These are phyloP conservation scores for Gobio gobio DNA, from an alignment of 2,113 vertebrate genomes.

Conservation along the genomic window DNA sequence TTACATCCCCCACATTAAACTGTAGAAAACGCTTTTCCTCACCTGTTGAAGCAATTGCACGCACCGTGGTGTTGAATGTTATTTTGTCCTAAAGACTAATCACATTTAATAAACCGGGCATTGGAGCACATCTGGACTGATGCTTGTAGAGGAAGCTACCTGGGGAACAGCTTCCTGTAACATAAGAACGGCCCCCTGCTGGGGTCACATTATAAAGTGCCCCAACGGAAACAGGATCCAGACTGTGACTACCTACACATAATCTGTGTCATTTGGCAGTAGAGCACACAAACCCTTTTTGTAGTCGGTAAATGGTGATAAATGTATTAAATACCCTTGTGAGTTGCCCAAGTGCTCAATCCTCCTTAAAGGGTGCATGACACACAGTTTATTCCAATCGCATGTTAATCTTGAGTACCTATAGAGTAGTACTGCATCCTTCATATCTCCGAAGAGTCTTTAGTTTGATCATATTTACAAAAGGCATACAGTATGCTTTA, in stretches of 20 bases:
- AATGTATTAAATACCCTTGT: not conserved
- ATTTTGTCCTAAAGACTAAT: slow-evolving; percentile 62
- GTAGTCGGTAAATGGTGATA: not conserved
- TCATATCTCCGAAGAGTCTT: too few relatives aligned
- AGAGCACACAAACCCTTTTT: slow-evolving; percentile 45
- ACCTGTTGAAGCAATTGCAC: slow-evolving; percentile 66
- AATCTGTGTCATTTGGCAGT: not conserved
- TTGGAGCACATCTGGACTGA: slow-evolving; percentile 52
- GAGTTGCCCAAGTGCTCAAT: not conserved
- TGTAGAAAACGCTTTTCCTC: slow-evolving; percentile 61
- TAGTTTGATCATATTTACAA: too few relatives aligned
- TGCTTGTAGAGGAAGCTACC: slow-evolving; percentile 63
- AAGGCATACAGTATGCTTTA: too few relatives aligned
- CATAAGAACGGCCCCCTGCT: slow-evolving; percentile 53
- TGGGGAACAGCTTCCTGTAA: slow-evolving; percentile 65
- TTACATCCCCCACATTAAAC: slow-evolving; percentile 59
- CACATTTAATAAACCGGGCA: slow-evolving; percentile 66
- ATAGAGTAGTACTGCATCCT: too few relatives aligned
- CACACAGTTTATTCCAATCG: too few relatives aligned
- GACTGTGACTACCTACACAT: slow-evolving; percentile 58
- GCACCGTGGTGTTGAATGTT: slow-evolving; percentile 41
- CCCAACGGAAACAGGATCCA: slow-evolving; percentile 64
- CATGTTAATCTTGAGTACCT: too few relatives aligned
- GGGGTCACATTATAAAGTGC: slow-evolving; percentile 58
- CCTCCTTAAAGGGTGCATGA: not conserved